These are phyloP conservation scores for Lepidurus packardi DNA, from an alignment of 1,140 invertebrate species.

Conservation along the genomic window DNA sequence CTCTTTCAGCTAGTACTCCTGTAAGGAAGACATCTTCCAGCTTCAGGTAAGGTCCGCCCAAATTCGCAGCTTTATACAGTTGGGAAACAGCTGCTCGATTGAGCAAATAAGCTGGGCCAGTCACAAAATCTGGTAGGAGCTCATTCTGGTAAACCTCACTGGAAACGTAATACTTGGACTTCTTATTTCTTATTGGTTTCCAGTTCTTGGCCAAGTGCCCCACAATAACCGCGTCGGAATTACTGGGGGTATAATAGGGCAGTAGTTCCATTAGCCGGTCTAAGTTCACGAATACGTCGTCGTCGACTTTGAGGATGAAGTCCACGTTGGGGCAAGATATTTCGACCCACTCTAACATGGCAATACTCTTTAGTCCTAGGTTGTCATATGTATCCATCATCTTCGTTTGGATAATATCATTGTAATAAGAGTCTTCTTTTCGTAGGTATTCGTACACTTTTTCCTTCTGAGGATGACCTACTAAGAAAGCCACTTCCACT, in stretches of 20 bases:
- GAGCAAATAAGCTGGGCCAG: background rate
- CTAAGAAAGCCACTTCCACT: conserved; percentile 4
- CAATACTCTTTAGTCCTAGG: conserved; percentile 80
- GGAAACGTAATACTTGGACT: conserved; percentile 4
- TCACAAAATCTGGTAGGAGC: background rate
- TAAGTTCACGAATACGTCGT: conserved; percentile 68
- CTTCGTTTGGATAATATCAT: conserved; percentile 71
- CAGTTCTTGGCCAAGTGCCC: background rate
- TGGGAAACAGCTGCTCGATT: background rate
- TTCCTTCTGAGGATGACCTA: conserved; percentile 21
- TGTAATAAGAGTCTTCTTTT: conserved; percentile 54
- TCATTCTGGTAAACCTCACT: background rate
- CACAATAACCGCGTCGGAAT: background rate
- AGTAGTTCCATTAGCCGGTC: background rate
- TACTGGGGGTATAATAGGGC: background rate
- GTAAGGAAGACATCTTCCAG: background rate
- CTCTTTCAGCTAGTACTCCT: background rate
- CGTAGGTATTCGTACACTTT: conserved; percentile 35
- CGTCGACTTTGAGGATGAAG: conserved; percentile 70
- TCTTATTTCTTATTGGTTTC: background rate
- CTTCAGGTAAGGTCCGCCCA: background rate
- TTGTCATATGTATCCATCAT: conserved; percentile 75
- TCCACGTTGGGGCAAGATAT: conserved; percentile 58
- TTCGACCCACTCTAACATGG: conserved; percentile 72
- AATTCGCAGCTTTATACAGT: background rate